Evolutionary conservation across 2,797 vertebrate species (phyloP).

Genomic region (Argentina silus): DNA sequence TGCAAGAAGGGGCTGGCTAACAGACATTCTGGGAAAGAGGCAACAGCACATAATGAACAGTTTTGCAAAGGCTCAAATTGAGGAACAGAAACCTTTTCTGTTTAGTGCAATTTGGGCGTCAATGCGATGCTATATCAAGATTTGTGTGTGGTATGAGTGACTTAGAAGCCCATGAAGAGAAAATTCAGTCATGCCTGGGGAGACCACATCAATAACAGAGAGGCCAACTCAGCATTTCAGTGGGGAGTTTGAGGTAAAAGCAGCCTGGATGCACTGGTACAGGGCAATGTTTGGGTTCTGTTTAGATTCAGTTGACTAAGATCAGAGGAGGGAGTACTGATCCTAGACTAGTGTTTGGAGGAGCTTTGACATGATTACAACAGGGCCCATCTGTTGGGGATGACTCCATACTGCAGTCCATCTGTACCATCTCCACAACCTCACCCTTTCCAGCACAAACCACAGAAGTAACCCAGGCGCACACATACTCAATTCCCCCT

Average conservation of each 20-base stretch:
- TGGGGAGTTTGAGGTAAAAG: conserved; percentile 23
- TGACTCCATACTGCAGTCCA: background rate
- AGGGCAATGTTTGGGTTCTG: conserved; percentile 20
- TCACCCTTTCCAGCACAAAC: background rate
- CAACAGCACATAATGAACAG: conserved; percentile 19
- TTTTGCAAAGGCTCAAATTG: conserved; percentile 31
- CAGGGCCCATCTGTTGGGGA: background rate
- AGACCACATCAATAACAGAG: conserved; percentile 62
- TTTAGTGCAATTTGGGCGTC: conserved; percentile 49
- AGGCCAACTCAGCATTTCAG: conserved; percentile 55
- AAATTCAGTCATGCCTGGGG: conserved; percentile 27
- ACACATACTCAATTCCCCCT: conserved; percentile 37
- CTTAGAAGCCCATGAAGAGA: conserved; percentile 34
- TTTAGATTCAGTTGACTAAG: conserved; percentile 32
- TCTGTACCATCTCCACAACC: background rate
- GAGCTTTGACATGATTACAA: conserved; percentile 3
- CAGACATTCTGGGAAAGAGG: conserved; percentile 15
- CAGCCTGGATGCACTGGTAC: background rate
- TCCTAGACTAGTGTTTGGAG: conserved; percentile 5
- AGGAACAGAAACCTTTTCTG: conserved; percentile 36
- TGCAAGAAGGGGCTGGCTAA: background rate
- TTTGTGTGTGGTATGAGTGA: conserved; percentile 45
- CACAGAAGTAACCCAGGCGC: conserved; percentile 25
- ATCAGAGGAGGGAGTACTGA: conserved; percentile 27
- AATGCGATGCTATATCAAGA: conserved; percentile 57